Conservation (phyloP, 2,888 invertebrate species). For the Quadriops clusia region DNA sequence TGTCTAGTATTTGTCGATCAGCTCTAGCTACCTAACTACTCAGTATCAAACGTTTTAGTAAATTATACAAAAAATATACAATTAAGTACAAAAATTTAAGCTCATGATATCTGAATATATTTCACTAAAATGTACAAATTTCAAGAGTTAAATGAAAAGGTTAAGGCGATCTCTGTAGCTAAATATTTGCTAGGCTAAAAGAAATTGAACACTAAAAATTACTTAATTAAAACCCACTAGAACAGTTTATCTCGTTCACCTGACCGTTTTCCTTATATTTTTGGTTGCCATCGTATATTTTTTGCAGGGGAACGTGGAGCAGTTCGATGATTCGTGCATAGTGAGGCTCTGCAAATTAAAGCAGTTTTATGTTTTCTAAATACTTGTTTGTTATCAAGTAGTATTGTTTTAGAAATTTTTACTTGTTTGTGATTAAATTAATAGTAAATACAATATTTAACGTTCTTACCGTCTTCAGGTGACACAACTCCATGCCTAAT, state of each 20-base stretch:
- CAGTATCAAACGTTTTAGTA: not conserved
- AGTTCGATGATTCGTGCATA: constrained; percentile 76
- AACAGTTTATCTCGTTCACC: constrained; percentile 7
- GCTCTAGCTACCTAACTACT: not conserved
- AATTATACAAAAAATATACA: constrained; percentile 7
- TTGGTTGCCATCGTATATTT: constrained; percentile 48
- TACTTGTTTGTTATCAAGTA: not conserved
- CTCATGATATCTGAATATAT: constrained; percentile 11
- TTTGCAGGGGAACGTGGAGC: constrained; percentile 77
- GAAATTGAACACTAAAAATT: constrained; percentile 7
- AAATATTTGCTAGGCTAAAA: constrained; percentile 10
- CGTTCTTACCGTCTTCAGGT: constrained; percentile 73
- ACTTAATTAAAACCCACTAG: constrained; percentile 7
- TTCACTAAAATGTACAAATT: constrained; percentile 14
- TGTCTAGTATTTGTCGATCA: not conserved
- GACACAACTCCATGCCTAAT: constrained; percentile 83
- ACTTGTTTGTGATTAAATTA: not conserved
- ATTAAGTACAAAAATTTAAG: constrained; percentile 10
- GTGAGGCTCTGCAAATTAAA: constrained; percentile 58
- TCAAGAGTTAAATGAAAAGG: constrained; percentile 10
- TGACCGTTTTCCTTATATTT: constrained; percentile 30
- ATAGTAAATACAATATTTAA: constrained; percentile 37
- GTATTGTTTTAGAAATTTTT: constrained; percentile 1
- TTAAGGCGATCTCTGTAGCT: constrained; percentile 13
- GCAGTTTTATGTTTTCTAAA: not conserved